Evolutionary conservation across 2,797 vertebrate species (phyloP), one percentile per base, ranked within the genome.

Genomic region (Eremophila alpestris): DNA sequence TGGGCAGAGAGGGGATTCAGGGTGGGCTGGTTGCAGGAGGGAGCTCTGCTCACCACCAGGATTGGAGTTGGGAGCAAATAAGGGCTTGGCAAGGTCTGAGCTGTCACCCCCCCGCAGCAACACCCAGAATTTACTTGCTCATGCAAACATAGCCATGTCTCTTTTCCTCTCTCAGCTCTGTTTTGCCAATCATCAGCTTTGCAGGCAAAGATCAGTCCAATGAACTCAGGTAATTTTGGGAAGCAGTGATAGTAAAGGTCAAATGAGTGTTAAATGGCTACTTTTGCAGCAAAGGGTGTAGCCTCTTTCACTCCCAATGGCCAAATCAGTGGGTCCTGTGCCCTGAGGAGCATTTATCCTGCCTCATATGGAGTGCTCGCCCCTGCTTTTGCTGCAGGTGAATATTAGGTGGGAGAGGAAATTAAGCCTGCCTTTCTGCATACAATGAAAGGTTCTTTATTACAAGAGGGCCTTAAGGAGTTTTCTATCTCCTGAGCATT

Each of bases 361-460:
- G 65, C 17, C 52, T 74, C 36, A 38, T 34, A 40, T 18, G 27
- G 22, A 52, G 30, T 11, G 16, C 34, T 86, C 43, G 40, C n/a
- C 60, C 27, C 43, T 87, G 21, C 29, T 64, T 89, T 65, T 81
- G 29, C 62, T 88, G 65, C 87, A 41, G 46, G 58, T 62, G 83
- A 78, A 48, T 58, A 10, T 92, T 71, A 94, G 65, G 74, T 64
- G 16, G 60, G 58, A 89, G 49, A 90, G 43, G 78, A 94, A 93
- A 94, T 95, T 92, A 91, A 91, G 73, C 62, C 83, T 87, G 79
- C 68, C 68, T 89, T 95, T 89, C 78, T 60, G 43, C 60, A 68
- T 26, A 60, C 91, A 93, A 71, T 85, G 84, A 93, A 93, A 95
- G 71, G 46, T 78, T 93, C 76, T 86, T 95, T 91, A 94, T 94